These are phyloP conservation scores for Ichneumon xanthorius DNA, from an alignment of 2,888 invertebrate species.

Conservation along the genomic window DNA sequence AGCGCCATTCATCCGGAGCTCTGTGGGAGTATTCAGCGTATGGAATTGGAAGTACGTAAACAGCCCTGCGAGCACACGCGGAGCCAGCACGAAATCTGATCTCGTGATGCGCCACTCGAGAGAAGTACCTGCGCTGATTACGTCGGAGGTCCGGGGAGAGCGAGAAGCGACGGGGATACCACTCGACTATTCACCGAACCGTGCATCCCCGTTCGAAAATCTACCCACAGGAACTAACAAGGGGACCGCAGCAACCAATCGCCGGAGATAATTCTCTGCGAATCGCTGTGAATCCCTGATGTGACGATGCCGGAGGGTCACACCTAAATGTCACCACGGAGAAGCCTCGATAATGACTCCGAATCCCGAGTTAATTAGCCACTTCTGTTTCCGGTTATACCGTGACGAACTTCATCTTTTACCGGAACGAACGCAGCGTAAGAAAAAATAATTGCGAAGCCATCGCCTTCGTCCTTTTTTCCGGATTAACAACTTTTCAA, in stretches of 20 bases:
- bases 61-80: not conserved
- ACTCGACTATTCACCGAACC: slow-evolving; percentile 1
- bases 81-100: slow-evolving; percentile 7
- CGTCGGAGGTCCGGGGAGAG: not conserved
- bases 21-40: not conserved
- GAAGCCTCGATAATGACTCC: not conserved
- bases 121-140: not conserved
- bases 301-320: not conserved
- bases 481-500: not conserved
- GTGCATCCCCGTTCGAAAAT: slow-evolving; percentile 13
- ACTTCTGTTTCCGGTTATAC: not conserved
- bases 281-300: slow-evolving; percentile 27
- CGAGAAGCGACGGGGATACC: not conserved
- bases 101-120: slow-evolving; percentile 11
- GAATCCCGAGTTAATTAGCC: slow-evolving; percentile 2
- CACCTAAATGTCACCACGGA: not conserved
- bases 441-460: not conserved
- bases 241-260: slow-evolving; percentile 13
- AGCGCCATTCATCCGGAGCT: not conserved
- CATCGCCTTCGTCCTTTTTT: not conserved
- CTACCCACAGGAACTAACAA: slow-evolving; percentile 21
- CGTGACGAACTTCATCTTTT: not conserved
- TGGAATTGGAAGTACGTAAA: slow-evolving; percentile 3
- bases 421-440: not conserved
- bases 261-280: slow-evolving; percentile 21